Conservation (phyloP, 2,113 vertebrate genomes). For the Lycaon pictus region DNA sequence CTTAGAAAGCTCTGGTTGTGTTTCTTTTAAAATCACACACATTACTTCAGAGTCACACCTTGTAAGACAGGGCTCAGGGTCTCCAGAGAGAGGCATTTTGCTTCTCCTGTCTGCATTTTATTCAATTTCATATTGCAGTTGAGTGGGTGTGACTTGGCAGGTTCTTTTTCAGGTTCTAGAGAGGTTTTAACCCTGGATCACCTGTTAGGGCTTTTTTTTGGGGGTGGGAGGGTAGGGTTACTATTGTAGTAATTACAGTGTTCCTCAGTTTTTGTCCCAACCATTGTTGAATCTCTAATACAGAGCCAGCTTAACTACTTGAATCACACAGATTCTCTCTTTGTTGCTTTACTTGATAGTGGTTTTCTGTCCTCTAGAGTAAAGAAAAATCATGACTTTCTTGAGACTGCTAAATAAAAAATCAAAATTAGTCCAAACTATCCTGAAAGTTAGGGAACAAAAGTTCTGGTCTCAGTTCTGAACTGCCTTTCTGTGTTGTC, state of each 20-base stretch:
- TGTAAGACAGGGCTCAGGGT: background rate
- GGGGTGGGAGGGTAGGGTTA: background rate
- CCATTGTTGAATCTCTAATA: background rate
- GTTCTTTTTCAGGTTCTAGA: background rate
- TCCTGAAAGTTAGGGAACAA: background rate
- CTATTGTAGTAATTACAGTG: background rate
- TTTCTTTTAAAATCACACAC: constrained; percentile 56
- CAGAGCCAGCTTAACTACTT: background rate
- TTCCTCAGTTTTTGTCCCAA: background rate
- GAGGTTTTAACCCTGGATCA: background rate
- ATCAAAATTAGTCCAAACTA: background rate
- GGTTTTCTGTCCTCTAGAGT: background rate
- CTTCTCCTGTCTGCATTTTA: constrained; percentile 16
- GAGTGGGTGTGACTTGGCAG: background rate
- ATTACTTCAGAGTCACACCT: constrained; percentile 46
- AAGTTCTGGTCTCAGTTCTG: background rate
- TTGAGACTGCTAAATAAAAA: constrained; percentile 27
- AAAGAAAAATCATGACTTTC: constrained; percentile 32
- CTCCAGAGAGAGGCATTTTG: background rate
- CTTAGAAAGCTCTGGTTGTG: constrained; percentile 3
- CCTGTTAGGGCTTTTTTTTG: background rate
- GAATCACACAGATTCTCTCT: background rate
- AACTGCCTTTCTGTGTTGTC: background rate
- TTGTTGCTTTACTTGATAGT: background rate
- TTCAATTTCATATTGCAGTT: background rate